phyloP scores from a whole-genome alignment of 2,797 vertebrate genomes.

The Oryzias sinensis region DNA sequence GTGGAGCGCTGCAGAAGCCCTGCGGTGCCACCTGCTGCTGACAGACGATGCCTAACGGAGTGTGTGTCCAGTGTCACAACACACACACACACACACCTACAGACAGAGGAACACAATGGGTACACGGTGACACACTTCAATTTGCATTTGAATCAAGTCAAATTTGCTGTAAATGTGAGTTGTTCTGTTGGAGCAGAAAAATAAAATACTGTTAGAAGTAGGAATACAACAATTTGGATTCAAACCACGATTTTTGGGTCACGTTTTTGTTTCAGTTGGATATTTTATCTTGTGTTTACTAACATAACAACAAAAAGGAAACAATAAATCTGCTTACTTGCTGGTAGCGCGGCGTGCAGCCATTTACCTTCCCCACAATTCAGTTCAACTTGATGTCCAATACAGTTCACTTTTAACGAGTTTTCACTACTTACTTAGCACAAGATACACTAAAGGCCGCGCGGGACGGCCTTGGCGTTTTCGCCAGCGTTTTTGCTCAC shows the following conservation, averaged over 20 bases:
- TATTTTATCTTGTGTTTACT: background rate
- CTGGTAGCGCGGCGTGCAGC: no score
- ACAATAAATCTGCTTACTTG: no score
- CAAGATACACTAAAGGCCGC: no score
- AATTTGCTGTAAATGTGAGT: constrained; percentile 22
- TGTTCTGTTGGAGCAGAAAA: constrained; percentile 3
- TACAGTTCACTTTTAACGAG: no score
- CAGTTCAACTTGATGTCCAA: no score
- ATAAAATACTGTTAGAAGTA: background rate
- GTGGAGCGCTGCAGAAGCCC: constrained; percentile 48
- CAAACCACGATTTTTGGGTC: no score
- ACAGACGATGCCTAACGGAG: constrained; percentile 49
- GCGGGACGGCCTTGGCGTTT: no score
- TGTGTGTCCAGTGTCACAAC: constrained; percentile 24
- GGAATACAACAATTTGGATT: background rate
- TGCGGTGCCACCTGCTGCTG: constrained; percentile 51
- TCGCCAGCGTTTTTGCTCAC: no score
- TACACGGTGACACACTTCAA: constrained; percentile 4
- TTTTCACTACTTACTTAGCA: no score
- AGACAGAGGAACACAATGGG: background rate
- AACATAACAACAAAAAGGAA: no score
- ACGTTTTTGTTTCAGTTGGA: background rate
- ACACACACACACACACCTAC: background rate
- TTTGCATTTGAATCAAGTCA: constrained; percentile 8
- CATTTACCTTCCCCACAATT: no score